phyloP scores from a whole-genome alignment of 2,797 vertebrate species.

The Cryptoblepharus egeriae region DNA sequence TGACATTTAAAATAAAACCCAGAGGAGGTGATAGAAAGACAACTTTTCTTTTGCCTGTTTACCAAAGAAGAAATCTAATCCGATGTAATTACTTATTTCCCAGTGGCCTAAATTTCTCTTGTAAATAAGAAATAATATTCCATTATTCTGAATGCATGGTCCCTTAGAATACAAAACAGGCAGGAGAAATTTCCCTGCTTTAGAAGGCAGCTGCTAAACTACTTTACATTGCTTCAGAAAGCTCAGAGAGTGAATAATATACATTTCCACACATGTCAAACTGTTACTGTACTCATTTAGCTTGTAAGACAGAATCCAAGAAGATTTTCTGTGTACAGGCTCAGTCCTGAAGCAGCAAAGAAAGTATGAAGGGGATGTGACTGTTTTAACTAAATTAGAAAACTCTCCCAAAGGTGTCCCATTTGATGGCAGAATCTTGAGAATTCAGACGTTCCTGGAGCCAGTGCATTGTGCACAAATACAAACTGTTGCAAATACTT shows the following conservation, averaged over 20 bases:
- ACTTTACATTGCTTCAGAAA: slow-evolving; percentile 48
- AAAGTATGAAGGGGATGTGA: neutral
- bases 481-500: slow-evolving; percentile 41
- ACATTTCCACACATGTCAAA: slow-evolving; percentile 28
- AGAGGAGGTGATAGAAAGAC: slow-evolving; percentile 57
- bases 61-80: slow-evolving; percentile 61
- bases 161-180: slow-evolving; percentile 62
- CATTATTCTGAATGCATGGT: slow-evolving; percentile 40
- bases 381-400: slow-evolving; percentile 47
- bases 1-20: slow-evolving; percentile 51
- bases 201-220: slow-evolving; percentile 54
- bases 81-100: slow-evolving; percentile 63
- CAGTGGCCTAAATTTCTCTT: slow-evolving; percentile 54
- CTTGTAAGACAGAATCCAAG: slow-evolving; percentile 47
- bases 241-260: slow-evolving; percentile 41
- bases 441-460: slow-evolving; percentile 40
- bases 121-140: slow-evolving; percentile 44
- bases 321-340: slow-evolving; percentile 38
- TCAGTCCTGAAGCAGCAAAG: slow-evolving; percentile 37
- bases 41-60: slow-evolving; percentile 61
- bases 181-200: slow-evolving; percentile 52
- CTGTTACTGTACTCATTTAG: slow-evolving; percentile 38
- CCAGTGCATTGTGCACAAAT: slow-evolving; percentile 29
- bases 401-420: slow-evolving; percentile 29
- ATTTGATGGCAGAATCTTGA: slow-evolving; percentile 48